Percentiles rank a stretch among this genome's conserved stretches.
These are phyloP conservation scores for Macropus fuliginosus DNA, from an alignment of 2,797 vertebrate genomes.

Conservation along the genomic window DNA sequence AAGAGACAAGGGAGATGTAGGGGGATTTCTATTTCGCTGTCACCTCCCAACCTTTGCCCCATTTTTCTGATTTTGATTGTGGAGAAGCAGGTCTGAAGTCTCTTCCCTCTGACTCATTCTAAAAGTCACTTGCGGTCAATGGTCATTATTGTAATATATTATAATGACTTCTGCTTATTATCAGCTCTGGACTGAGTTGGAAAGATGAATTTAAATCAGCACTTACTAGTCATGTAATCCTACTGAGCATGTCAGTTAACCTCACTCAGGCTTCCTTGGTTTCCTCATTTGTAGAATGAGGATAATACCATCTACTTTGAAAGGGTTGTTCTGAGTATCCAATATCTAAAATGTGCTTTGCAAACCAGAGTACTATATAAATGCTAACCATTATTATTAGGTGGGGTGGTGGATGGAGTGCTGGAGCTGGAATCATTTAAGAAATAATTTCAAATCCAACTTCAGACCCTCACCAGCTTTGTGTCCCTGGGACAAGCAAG, in stretches of 20 bases:
- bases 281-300: no score
- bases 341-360: not conserved
- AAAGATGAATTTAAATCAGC: not conserved
- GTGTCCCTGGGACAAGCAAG: not conserved
- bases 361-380: not conserved
- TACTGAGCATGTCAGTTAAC: not conserved
- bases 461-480: not conserved
- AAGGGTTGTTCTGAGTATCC: not conserved
- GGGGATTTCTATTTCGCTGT: accelerated
- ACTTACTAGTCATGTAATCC: not conserved
- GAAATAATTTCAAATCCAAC: no score
- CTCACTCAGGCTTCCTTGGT: not conserved
- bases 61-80: not conserved
- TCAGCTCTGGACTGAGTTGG: not conserved
- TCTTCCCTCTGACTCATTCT: not conserved
- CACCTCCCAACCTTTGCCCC: not conserved
- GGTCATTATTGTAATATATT: not conserved
- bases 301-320: not conserved
- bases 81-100: not conserved
- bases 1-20: not conserved
- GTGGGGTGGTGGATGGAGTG: no score
- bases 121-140: not conserved
- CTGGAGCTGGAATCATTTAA: no score
- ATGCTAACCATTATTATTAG: not conserved
- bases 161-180: not conserved